Conservation (phyloP, 2,797 vertebrate genomes). For the Sebastes kiyomatsui region DNA sequence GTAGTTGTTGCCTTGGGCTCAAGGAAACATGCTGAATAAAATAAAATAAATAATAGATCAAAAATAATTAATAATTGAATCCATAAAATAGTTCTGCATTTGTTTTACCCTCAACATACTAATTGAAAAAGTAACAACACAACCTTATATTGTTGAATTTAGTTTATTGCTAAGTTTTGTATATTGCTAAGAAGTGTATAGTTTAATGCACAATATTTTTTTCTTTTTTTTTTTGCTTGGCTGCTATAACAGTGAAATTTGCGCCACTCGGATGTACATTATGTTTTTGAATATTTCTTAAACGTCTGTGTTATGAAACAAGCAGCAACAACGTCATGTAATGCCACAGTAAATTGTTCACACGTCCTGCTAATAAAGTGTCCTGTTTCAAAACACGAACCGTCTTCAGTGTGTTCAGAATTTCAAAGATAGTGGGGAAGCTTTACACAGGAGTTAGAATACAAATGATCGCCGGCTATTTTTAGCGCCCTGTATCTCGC, state of each 20-base stretch:
- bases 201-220: not conserved
- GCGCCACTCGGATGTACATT: not conserved
- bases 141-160: too few species aligned
- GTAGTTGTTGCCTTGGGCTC: too few species aligned
- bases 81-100: too few species aligned
- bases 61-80: too few species aligned
- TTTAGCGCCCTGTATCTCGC: slow-evolving; percentile 36
- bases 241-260: not conserved
- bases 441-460: slow-evolving; percentile 30
- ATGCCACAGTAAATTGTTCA: not conserved
- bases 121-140: too few species aligned
- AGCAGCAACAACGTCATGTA: not conserved
- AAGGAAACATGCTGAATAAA: too few species aligned
- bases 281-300: not conserved
- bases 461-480: slow-evolving; percentile 57
- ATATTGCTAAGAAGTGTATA: too few species aligned
- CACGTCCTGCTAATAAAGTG: slow-evolving; percentile 9
- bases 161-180: too few species aligned
- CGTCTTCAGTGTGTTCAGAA: slow-evolving; percentile 4
- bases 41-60: too few species aligned
- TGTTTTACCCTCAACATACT: too few species aligned
- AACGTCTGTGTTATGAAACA: slow-evolving; percentile 6
- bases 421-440: slow-evolving; percentile 28
- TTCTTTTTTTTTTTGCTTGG: too few species aligned
- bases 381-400: not conserved